phyloP scores from a whole-genome alignment of 2,888 invertebrate genomes.

The Unio pictorum region DNA sequence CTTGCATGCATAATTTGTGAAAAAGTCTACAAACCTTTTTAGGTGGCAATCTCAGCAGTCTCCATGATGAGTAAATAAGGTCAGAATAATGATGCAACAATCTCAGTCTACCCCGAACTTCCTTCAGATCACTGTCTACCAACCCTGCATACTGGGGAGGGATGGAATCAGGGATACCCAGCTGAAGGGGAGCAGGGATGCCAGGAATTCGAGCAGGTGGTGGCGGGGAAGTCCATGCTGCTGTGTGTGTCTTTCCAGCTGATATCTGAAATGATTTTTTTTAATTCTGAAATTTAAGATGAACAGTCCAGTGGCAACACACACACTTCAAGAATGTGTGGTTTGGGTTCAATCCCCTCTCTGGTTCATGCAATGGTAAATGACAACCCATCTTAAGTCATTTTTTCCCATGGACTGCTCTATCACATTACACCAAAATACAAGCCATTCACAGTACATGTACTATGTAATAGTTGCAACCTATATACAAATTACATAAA shows the following conservation, averaged over 20 bases:
- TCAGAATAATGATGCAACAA: conserved; percentile 79
- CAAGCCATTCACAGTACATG: no score
- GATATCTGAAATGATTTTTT: conserved; percentile 72
- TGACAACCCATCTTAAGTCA: no score
- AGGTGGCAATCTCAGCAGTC: conserved; percentile 61
- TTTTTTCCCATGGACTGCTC: no score
- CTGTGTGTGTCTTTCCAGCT: conserved; percentile 78
- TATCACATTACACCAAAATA: no score
- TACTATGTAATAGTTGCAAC: no score
- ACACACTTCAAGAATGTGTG: no score
- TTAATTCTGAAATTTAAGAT: no score
- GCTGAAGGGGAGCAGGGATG: conserved; percentile 73
- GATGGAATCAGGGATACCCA: conserved; percentile 75
- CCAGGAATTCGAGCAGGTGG: conserved; percentile 74
- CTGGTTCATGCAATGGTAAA: no score
- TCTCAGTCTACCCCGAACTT: conserved; percentile 75
- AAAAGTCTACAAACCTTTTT: conserved; percentile 34
- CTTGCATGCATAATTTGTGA: neutral
- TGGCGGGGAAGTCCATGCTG: conserved; percentile 77
- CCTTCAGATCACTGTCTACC: conserved; percentile 73
- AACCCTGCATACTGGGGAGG: conserved; percentile 77
- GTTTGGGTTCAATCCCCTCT: no score
- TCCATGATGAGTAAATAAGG: conserved; percentile 77
- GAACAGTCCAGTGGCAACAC: no score
- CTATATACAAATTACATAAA: no score